Evolutionary conservation across 2,113 vertebrate genomes (phyloP).

Genomic region (Pomatostomus ruficeps): DNA sequence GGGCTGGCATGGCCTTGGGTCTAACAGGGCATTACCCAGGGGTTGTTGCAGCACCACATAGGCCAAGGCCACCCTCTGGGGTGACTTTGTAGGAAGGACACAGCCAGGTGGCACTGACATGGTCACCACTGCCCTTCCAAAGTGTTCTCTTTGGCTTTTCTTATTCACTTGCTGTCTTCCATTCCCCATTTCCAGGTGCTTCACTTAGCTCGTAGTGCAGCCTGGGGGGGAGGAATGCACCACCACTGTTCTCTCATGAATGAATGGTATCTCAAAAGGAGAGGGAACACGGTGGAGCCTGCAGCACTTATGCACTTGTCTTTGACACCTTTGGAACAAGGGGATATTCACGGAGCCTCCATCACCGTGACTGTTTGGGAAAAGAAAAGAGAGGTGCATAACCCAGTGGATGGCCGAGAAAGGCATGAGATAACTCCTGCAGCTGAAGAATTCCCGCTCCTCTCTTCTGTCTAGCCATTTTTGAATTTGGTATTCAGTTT

Average conservation of each 20-base stretch:
- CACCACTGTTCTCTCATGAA: neutral
- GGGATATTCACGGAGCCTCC: neutral
- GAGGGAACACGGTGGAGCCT: neutral
- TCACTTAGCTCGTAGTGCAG: fast-evolving
- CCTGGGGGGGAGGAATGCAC: neutral
- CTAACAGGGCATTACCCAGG: fast-evolving
- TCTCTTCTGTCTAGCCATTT: constrained; percentile 22
- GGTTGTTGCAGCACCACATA: neutral
- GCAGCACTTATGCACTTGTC: neutral
- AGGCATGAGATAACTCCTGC: neutral
- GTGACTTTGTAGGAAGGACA: neutral
- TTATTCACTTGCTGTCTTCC: neutral
- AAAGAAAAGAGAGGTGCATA: neutral
- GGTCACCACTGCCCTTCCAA: neutral
- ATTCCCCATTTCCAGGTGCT: neutral
- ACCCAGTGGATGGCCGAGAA: neutral
- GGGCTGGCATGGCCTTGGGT: neutral
- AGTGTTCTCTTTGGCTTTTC: neutral
- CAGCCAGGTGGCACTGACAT: neutral
- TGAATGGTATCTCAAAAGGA: neutral
- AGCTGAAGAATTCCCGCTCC: neutral
- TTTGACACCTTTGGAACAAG: neutral
- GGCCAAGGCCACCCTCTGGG: neutral
- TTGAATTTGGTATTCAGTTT: constrained; percentile 19
- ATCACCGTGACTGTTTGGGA: neutral